Evolutionary conservation across 2,113 vertebrate genomes (phyloP).

Genomic region (Pachycephala philippinensis): DNA sequence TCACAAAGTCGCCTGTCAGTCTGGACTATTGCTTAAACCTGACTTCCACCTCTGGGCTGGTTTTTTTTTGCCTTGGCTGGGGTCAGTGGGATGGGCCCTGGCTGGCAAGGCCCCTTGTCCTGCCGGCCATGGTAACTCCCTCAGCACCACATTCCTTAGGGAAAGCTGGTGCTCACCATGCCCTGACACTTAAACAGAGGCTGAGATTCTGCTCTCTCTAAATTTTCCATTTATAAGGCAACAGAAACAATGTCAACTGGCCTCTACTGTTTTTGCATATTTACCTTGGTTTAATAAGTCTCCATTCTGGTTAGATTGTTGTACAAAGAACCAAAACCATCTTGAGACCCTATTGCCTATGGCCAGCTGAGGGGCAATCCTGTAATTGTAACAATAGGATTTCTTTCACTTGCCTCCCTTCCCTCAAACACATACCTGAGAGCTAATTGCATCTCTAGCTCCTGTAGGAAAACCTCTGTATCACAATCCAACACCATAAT

Average conservation of each 20-base stretch:
- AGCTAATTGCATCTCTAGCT: neutral
- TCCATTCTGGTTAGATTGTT: neutral
- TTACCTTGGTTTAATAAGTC: neutral
- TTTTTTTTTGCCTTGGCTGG: rapidly evolving
- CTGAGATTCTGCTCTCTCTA: neutral
- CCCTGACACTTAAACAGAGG: neutral
- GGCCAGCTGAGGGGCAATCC: neutral
- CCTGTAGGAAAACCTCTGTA: neutral
- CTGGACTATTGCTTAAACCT: neutral
- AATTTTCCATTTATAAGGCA: neutral
- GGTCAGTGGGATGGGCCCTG: neutral
- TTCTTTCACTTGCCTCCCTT: neutral
- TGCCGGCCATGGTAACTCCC: neutral
- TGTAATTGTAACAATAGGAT: neutral
- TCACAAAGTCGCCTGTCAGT: neutral
- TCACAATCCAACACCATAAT: neutral
- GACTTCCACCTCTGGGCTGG: neutral
- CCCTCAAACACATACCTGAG: neutral
- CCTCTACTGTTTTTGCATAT: neutral
- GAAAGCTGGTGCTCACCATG: neutral
- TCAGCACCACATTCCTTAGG: neutral
- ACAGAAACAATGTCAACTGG: neutral
- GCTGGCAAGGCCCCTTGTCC: neutral
- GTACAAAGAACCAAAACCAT: neutral
- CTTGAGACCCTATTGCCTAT: neutral